A percentile compares a stretch with the other conserved stretches of the same genome.
Evolutionary conservation across 1,140 invertebrate species (phyloP).

Genomic region (Metaphire vulgaris): DNA sequence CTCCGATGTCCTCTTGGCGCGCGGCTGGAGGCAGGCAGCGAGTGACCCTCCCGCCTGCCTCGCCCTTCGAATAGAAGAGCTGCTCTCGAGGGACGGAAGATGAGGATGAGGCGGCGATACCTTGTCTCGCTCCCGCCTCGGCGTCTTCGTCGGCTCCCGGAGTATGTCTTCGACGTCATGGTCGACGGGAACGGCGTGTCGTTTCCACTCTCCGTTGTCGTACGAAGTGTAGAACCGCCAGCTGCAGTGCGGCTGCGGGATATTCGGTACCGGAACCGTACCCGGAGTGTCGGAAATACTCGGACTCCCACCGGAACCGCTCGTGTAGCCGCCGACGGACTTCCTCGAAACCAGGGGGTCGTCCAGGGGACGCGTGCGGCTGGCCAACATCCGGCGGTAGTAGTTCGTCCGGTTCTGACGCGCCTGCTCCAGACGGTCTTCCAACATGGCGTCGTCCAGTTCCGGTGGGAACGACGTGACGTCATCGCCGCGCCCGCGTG

Average conservation of each 20-base stretch:
- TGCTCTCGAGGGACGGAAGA: neutral
- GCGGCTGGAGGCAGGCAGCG: neutral
- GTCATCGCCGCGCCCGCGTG: too few relatives aligned
- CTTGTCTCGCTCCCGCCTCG: neutral
- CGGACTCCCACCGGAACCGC: neutral
- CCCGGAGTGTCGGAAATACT: slow-evolving; percentile 10
- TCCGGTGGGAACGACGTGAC: too few relatives aligned
- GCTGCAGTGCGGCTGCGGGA: slow-evolving; percentile 17
- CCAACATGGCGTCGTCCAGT: neutral
- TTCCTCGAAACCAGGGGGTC: neutral
- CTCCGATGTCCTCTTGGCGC: neutral
- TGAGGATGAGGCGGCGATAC: neutral
- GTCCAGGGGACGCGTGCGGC: neutral
- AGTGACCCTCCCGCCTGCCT: slow-evolving; percentile 1
- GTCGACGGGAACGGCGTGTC: slow-evolving; percentile 15
- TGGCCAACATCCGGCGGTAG: neutral
- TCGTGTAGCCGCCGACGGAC: neutral
- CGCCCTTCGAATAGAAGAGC: neutral
- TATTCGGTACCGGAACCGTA: neutral
- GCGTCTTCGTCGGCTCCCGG: neutral
- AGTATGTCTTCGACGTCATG: slow-evolving; percentile 3
- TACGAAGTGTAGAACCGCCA: slow-evolving; percentile 22
- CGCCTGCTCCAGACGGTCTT: neutral
- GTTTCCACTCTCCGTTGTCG: slow-evolving; percentile 17
- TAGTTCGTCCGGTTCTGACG: neutral